Percentiles rank a stretch among this genome's conserved stretches.
phyloP scores from a whole-genome alignment of 2,113 vertebrate genomes.

The Propithecus coquereli region DNA sequence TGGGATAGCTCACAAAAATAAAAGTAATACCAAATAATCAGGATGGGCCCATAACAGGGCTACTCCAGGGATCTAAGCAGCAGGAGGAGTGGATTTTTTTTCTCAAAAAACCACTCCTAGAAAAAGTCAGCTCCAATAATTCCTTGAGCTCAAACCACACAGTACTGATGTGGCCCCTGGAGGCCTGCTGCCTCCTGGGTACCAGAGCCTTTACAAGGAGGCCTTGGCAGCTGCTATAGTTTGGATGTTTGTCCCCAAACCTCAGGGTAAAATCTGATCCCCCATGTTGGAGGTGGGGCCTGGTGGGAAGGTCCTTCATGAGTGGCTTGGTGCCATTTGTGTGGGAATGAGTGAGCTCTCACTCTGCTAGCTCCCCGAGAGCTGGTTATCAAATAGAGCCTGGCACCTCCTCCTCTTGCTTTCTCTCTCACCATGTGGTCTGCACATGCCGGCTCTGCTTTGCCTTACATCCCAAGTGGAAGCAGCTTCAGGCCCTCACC shows the following conservation, averaged over 20 bases:
- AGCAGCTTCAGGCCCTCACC: background rate
- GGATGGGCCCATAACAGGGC: background rate
- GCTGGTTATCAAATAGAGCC: background rate
- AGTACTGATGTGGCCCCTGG: background rate
- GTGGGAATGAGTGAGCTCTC: background rate
- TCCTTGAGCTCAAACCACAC: background rate
- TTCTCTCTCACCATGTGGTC: background rate
- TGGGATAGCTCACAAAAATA: background rate
- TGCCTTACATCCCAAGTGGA: background rate
- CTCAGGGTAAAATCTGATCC: background rate
- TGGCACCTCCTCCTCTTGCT: background rate
- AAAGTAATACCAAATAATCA: background rate
- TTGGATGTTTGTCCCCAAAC: background rate
- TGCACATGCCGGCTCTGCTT: background rate
- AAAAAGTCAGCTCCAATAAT: background rate
- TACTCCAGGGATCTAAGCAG: background rate
- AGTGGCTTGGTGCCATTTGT: background rate
- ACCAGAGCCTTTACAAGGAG: background rate
- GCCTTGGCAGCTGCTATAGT: background rate
- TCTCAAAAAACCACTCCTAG: background rate
- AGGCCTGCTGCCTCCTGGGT: fast-evolving
- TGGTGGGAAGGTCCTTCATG: background rate
- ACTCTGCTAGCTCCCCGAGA: background rate
- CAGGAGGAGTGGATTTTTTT: background rate
- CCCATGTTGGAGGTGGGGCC: background rate